Evolutionary conservation across 2,888 invertebrate genomes (phyloP).

Genomic region (Lasioglossum leucozonium): DNA sequence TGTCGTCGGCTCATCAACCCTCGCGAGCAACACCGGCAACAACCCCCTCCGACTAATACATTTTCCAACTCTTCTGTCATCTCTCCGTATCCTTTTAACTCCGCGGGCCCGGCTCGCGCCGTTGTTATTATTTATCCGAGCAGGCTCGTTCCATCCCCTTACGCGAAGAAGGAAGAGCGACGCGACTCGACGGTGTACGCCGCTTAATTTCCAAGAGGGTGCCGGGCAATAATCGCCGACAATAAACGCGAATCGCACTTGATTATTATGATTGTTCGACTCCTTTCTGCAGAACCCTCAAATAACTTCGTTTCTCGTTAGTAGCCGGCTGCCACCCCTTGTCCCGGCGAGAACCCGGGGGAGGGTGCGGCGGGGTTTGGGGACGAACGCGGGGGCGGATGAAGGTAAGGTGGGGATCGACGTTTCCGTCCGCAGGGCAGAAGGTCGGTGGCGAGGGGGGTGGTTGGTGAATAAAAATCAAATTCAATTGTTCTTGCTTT

Average conservation of each 20-base stretch:
- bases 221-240: conserved; percentile 78
- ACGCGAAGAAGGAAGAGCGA: conserved; percentile 40
- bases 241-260: conserved; percentile 82
- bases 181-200: conserved; percentile 33
- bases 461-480: conserved; percentile 4
- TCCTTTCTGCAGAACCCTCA: conserved; percentile 75
- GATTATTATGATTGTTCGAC: conserved; percentile 83
- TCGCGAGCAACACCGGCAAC: not conserved
- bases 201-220: conserved; percentile 74
- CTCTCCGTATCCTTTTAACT: conserved; percentile 64
- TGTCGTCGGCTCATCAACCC: not conserved
- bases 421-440: conserved; percentile 76
- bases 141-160: conserved; percentile 15
- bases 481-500: conserved; percentile 6
- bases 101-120: conserved; percentile 73
- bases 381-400: conserved; percentile 9
- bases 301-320: conserved; percentile 6
- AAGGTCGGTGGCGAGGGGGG: conserved; percentile 61
- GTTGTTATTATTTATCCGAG: conserved; percentile 81
- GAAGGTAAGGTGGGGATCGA: conserved; percentile 57
- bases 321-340: conserved; percentile 68
- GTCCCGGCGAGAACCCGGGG: conserved; percentile 55
- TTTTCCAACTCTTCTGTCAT: conserved; percentile 14
- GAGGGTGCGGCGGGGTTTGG: conserved; percentile 37
- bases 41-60: not conserved